phyloP scores from a whole-genome alignment of 2,113 vertebrate species.

The Phyllopteryx taeniolatus region DNA sequence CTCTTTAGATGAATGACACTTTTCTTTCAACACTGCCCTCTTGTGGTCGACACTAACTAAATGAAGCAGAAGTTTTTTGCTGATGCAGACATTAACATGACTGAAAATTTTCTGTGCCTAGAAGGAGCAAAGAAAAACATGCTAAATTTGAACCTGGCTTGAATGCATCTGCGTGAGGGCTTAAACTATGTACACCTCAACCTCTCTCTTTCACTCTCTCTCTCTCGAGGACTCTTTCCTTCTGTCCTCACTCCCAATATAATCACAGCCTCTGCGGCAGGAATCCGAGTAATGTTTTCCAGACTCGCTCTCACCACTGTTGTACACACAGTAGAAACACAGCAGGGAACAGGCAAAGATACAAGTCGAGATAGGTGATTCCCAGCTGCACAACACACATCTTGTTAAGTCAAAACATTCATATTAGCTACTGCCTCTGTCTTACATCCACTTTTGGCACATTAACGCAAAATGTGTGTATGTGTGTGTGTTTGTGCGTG shows the following conservation, averaged over 20 bases:
- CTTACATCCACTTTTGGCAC: constrained; percentile 1
- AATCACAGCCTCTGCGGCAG: constrained; percentile 56
- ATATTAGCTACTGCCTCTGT: constrained; percentile 6
- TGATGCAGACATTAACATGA: constrained; percentile 14
- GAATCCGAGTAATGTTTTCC: constrained; percentile 73
- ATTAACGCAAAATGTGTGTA: constrained; percentile 17
- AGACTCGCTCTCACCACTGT: constrained; percentile 39
- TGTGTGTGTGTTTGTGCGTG: constrained; percentile 17
- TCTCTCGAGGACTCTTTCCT: background rate
- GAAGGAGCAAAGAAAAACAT: background rate
- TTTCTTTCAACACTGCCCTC: constrained; percentile 34
- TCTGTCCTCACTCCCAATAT: constrained; percentile 29
- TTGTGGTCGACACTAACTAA: constrained; percentile 23
- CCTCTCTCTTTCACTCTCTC: background rate
- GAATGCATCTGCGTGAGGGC: constrained; percentile 8
- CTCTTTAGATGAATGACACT: too few relatives aligned
- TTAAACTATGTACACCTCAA: constrained; percentile 5
- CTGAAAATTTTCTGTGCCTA: background rate
- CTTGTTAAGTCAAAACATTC: background rate
- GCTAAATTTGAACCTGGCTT: background rate
- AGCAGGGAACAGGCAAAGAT: constrained; percentile 31
- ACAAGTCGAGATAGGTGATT: constrained; percentile 10
- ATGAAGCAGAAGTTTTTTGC: constrained; percentile 12
- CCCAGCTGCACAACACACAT: constrained; percentile 2
- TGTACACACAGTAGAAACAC: constrained; percentile 25